These are phyloP conservation scores for Myoxocephalus aenaeus DNA, from an alignment of 2,797 vertebrate genomes.

Conservation along the genomic window DNA sequence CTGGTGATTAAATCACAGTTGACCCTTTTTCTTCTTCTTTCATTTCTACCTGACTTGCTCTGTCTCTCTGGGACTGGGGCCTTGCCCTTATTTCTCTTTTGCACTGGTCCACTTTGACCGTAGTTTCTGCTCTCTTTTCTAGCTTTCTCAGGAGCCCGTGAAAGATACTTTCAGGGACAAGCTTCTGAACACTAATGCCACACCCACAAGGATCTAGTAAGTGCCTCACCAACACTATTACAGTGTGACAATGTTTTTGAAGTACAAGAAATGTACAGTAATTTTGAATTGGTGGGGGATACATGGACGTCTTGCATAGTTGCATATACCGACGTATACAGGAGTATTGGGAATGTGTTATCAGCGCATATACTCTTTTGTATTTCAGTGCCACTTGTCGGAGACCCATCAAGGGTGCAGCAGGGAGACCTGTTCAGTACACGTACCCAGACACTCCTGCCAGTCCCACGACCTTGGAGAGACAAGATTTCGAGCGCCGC, in stretches of 20 bases:
- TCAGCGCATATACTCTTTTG: background rate
- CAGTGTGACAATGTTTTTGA: background rate
- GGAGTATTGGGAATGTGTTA: background rate
- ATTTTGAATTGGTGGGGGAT: background rate
- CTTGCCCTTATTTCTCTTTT: slow-evolving; percentile 5
- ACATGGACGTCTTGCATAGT: background rate
- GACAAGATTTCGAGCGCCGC: slow-evolving; percentile 55
- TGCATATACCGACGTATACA: background rate
- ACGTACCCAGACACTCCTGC: slow-evolving; percentile 67
- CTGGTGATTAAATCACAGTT: background rate
- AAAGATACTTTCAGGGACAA: slow-evolving; percentile 69
- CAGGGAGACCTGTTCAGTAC: slow-evolving; percentile 75
- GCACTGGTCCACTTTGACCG: background rate
- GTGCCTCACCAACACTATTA: slow-evolving; percentile 37
- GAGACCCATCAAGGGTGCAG: slow-evolving; percentile 83
- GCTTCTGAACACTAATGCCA: slow-evolving; percentile 58
- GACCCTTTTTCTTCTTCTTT: background rate
- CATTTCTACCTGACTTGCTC: background rate
- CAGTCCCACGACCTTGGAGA: slow-evolving; percentile 60
- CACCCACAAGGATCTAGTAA: slow-evolving; percentile 80
- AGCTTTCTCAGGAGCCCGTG: slow-evolving; percentile 49
- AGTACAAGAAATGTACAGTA: background rate
- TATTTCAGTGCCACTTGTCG: slow-evolving; percentile 79
- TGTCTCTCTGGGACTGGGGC: background rate
- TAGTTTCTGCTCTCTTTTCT: slow-evolving; percentile 19